Base-by-base conservation (phyloP, 2,888 invertebrate species). In the Sabatieria punctata region DNA sequence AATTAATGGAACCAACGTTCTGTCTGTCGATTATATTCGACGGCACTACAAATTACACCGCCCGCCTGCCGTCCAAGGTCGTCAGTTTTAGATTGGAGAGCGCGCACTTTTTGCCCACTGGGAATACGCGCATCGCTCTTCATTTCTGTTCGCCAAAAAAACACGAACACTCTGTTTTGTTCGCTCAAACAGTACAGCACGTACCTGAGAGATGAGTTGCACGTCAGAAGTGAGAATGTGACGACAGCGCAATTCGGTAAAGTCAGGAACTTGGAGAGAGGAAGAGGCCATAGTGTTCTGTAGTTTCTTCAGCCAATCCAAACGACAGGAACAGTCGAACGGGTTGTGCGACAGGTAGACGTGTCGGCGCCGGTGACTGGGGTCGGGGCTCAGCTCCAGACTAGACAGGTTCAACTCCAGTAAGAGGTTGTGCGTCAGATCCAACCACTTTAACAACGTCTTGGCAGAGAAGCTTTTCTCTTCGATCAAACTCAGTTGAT, bases 221-320 rank as follows among this genome's bases (percentile, higher is more conserved):
- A n/a, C n/a, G 15, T 13, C 6, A 38, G 15, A 8, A 8, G 6
- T n/a, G 38, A 18, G 38, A n/a, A 21, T 13, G 8, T 38, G 38
- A 13, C 6, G 6, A n/a, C 38, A 38, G 38, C 38, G 6, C 15
- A 38, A 21, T 8, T 6, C n/a, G 38, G n/a, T 35, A 4, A 36
- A 23, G 30, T 48, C 48, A 18, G 27, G 25, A 2, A 48, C 26
- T 3, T 15, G 19, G 4, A 41, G 48, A 22, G 19, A 11, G 13
- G 18, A 24, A 3, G 4, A 4, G n/a, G 4, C 30, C 38, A 37
- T 13, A 19, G 13, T 33, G 2, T 13, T 11, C n/a, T 30, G 18
- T 4, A 8, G 79, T 67, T 79, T 77, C 69, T 83, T 82, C 55
- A 85, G 68, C 85, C 85, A 86, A 64, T 83, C 82, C 83, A 85